These are phyloP conservation scores for Ctenopoma multispine DNA, from an alignment of 2,797 vertebrate species.

Conservation along the genomic window DNA sequence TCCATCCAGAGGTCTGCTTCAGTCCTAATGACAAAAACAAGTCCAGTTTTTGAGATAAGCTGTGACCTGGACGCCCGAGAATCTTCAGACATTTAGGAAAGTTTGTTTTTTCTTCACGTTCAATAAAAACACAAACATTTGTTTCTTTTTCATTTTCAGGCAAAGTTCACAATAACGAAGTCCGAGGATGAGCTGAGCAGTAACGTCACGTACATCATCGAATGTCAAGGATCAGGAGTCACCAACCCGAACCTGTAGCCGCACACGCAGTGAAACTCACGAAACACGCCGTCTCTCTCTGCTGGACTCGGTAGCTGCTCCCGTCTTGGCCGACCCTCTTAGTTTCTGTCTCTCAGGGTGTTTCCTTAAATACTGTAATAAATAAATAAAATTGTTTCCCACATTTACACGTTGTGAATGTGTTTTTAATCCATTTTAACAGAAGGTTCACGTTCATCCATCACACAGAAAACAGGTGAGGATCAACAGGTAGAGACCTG, in stretches of 20 bases:
- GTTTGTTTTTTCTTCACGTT: too few relatives aligned
- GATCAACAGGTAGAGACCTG: too few relatives aligned
- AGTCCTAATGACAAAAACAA: too few relatives aligned
- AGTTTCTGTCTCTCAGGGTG: constrained; percentile 83
- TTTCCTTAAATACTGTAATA: constrained; percentile 78
- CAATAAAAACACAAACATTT: too few relatives aligned
- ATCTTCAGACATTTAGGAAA: too few relatives aligned
- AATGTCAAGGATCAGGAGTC: constrained; percentile 92
- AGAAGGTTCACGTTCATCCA: too few relatives aligned
- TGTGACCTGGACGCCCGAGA: too few relatives aligned
- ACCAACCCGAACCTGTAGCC: constrained; percentile 85
- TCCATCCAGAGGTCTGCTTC: too few relatives aligned
- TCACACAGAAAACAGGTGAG: too few relatives aligned
- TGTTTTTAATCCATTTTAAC: background rate
- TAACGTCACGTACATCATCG: constrained; percentile 89
- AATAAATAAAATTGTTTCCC: constrained; percentile 51
- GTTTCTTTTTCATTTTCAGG: constrained; percentile 80
- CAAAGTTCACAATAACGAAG: constrained; percentile 93
- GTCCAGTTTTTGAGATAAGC: too few relatives aligned
- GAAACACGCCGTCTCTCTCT: background rate
- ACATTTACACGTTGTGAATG: background rate
- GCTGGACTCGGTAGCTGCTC: constrained; percentile 56
- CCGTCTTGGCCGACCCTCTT: constrained; percentile 48
- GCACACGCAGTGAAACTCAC: constrained; percentile 5
- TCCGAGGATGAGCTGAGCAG: constrained; percentile 86